Conservation (phyloP, 35 echinoderm and acorn worm genomes). For the Apostichopus californicus region DNA sequence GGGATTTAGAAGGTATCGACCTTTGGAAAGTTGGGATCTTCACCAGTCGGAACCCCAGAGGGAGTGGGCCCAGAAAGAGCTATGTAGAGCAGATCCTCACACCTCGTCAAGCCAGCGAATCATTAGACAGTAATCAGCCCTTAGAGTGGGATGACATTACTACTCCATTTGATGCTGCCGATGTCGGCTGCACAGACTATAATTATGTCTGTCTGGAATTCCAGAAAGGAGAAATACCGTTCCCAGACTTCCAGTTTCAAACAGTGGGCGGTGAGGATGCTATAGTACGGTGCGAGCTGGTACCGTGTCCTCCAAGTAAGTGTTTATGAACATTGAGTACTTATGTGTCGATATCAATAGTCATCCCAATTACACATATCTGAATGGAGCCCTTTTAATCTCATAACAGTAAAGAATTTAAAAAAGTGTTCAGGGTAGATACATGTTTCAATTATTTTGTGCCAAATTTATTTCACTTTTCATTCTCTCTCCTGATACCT, state of each 20-base stretch:
- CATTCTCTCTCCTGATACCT: too few relatives aligned
- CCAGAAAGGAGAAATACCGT: slow-evolving; percentile 65
- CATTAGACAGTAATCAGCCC: slow-evolving; percentile 38
- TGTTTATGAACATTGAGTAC: not conserved
- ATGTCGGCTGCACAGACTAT: slow-evolving; percentile 77
- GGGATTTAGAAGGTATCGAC: slow-evolving; percentile 59
- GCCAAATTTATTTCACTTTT: too few relatives aligned
- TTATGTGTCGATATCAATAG: not conserved
- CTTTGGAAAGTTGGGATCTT: slow-evolving; percentile 80
- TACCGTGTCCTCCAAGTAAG: slow-evolving; percentile 81
- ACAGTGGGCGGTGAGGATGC: slow-evolving; percentile 46
- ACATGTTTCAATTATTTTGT: too few relatives aligned
- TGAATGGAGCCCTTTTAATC: not conserved
- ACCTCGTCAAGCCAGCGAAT: slow-evolving; percentile 61
- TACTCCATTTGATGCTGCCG: slow-evolving; percentile 77
- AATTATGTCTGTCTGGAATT: slow-evolving; percentile 84
- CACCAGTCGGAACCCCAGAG: slow-evolving; percentile 68
- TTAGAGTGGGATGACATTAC: slow-evolving; percentile 55
- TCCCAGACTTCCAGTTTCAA: slow-evolving; percentile 76
- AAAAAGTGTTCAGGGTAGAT: too few relatives aligned
- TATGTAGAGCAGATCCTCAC: slow-evolving; percentile 82
- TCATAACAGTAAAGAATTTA: too few relatives aligned
- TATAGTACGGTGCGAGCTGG: slow-evolving; percentile 58
- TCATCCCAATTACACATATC: not conserved
- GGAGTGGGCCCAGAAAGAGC: slow-evolving; percentile 62